These are phyloP conservation scores for Cenopis cana DNA, from an alignment of 2,888 invertebrate genomes.

Conservation along the genomic window DNA sequence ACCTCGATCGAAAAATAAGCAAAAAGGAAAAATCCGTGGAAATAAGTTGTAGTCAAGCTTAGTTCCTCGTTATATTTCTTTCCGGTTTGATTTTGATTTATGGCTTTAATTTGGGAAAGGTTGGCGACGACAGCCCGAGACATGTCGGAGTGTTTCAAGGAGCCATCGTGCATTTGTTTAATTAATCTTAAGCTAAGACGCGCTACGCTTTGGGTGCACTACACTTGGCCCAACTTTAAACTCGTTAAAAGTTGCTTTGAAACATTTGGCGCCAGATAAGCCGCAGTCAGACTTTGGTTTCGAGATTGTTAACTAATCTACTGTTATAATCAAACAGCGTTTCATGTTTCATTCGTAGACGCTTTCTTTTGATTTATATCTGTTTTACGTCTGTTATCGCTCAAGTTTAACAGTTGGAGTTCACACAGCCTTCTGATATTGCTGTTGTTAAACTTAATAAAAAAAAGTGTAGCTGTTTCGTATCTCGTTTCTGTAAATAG, in stretches of 20 bases:
- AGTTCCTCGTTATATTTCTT: slow-evolving; percentile 79
- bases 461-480: slow-evolving; percentile 12
- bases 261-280: slow-evolving; percentile 85
- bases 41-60: slow-evolving; percentile 55
- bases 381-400: slow-evolving; percentile 44
- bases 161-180: slow-evolving; percentile 85
- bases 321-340: slow-evolving; percentile 80
- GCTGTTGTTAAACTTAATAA: slow-evolving; percentile 23
- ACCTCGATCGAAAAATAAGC: slow-evolving; percentile 15
- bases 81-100: slow-evolving; percentile 83
- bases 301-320: slow-evolving; percentile 82
- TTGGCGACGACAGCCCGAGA: slow-evolving; percentile 83
- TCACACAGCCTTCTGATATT: slow-evolving; percentile 29
- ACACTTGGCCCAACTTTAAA: slow-evolving; percentile 83
- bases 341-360: slow-evolving; percentile 62
- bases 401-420: slow-evolving; percentile 16
- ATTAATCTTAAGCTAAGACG: slow-evolving; percentile 82
- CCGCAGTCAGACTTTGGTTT: slow-evolving; percentile 79
- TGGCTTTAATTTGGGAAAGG: slow-evolving; percentile 83
- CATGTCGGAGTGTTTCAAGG: slow-evolving; percentile 84
- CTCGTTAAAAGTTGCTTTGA: slow-evolving; percentile 85
- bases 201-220: slow-evolving; percentile 77
- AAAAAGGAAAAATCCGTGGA: slow-evolving; percentile 23
- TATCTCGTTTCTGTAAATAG: slow-evolving; percentile 28
- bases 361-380: slow-evolving; percentile 50